Evolutionary conservation across 2,113 vertebrate genomes (phyloP).

Genomic region (Tichodroma muraria): DNA sequence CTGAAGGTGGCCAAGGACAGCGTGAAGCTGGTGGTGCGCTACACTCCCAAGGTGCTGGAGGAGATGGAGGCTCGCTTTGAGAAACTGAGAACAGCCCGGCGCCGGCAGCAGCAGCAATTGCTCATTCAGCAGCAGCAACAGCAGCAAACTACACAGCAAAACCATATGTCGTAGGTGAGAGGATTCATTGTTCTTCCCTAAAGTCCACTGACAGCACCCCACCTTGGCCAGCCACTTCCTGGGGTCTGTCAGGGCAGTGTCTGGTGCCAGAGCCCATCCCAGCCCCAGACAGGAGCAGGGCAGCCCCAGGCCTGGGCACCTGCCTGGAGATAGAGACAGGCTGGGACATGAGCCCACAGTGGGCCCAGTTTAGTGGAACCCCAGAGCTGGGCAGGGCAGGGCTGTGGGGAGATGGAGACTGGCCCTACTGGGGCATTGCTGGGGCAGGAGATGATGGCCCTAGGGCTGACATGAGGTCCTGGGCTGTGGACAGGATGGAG

Average conservation of each 20-base stretch:
- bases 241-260: neutral
- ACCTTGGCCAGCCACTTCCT: neutral
- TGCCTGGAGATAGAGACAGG: neutral
- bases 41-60: conserved; percentile 97
- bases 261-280: neutral
- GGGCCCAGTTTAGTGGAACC: neutral
- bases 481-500: neutral
- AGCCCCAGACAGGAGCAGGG: neutral
- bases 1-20: conserved; percentile 96
- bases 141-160: conserved; percentile 87
- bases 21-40: conserved; percentile 96
- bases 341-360: neutral
- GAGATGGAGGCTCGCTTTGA: conserved; percentile 99
- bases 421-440: fast-evolving
- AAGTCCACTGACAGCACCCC: neutral
- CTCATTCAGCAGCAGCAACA: conserved; percentile 89
- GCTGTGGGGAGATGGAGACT: neutral
- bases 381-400: neutral
- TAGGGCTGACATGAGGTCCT: neutral
- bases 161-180: conserved; percentile 98
- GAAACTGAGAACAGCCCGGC: conserved; percentile 92
- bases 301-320: neutral
- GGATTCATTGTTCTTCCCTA: conserved; percentile 49
- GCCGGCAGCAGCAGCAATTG: conserved; percentile 94
- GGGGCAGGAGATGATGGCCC: neutral